phyloP scores from a whole-genome alignment of 2,888 invertebrate species.

The Pheosia tremula region DNA sequence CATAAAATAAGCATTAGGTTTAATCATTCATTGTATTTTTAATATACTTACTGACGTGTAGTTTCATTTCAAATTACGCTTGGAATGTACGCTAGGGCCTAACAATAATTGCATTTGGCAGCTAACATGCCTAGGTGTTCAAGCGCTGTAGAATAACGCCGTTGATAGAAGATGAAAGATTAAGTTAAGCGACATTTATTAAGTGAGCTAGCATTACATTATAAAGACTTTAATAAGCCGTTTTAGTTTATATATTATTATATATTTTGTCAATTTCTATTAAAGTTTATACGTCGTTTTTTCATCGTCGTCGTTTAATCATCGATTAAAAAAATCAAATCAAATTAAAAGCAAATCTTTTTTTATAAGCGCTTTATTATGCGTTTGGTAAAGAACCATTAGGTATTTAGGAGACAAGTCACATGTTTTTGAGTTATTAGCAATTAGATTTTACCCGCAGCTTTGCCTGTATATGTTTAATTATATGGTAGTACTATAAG shows the following conservation, averaged over 20 bases:
- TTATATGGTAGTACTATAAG: no score
- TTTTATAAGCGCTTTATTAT: no score
- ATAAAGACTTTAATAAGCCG: background rate
- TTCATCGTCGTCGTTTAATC: no score
- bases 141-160: background rate
- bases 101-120: conserved; percentile 5
- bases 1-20: conserved; percentile 38
- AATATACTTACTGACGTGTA: conserved; percentile 14
- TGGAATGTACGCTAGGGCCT: conserved; percentile 17
- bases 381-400: no score
- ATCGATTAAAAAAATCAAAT: no score
- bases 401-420: no score
- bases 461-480: no score
- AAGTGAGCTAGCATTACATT: background rate
- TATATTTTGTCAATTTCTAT: no score
- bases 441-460: no score
- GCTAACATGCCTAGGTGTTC: background rate
- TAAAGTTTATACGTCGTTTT: background rate
- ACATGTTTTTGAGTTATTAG: no score
- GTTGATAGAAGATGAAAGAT: background rate
- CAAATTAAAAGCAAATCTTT: no score
- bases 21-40: conserved; percentile 14
- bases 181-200: background rate
- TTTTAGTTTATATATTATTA: no score
- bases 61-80: conserved; percentile 15